Evolutionary conservation across 1,140 invertebrate species (phyloP), one percentile per base, ranked within the genome.

Genomic region (Euglossa dilemma): DNA sequence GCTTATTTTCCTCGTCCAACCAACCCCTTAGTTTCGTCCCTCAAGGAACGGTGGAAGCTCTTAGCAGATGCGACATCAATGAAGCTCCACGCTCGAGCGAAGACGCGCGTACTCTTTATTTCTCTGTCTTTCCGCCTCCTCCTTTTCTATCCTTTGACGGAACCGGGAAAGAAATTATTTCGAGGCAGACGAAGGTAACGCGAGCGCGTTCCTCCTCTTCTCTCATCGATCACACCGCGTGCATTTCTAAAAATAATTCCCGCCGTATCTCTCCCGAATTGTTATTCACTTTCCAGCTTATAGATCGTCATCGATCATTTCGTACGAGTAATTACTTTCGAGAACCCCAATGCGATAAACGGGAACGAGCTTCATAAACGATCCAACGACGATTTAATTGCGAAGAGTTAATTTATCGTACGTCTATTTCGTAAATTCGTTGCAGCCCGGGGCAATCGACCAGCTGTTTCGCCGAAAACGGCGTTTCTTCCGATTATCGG

Each of bases 21-120:
- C 78, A 73, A 83, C 57, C 43, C 71, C 78, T 86, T 83, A 67
- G 43, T 69, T 25, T 57, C 23, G 59, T 18, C 56, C 59, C 28
- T 67, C 61, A 83, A 87, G 77, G 54, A 76, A 75, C 84, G 76
- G 70, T 47, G 75, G 47, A 66, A 76, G 85, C 85, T 84, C 75
- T 87, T 80, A 80, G 76, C 80, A 76, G 64, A 80, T 86, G 85
- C 80, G 86, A 77, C 64, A 56, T 83, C 79, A 52, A 84, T 76
- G 61, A 67, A 61, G 63, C 56, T 78, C 63, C 59, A 50, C 73
- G 74, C 79, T 64, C 73, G 70, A 77, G 67, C 79, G 54, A 54
- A 71, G 72, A 61, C 54, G 18, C 63, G 54, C 43, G 43, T 43
- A 36, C 45, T 47, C 54, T 76, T 64, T 61, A 83, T 83, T 79